phyloP scores from a whole-genome alignment of 2,888 invertebrate species.

The Drosophila rubida region DNA sequence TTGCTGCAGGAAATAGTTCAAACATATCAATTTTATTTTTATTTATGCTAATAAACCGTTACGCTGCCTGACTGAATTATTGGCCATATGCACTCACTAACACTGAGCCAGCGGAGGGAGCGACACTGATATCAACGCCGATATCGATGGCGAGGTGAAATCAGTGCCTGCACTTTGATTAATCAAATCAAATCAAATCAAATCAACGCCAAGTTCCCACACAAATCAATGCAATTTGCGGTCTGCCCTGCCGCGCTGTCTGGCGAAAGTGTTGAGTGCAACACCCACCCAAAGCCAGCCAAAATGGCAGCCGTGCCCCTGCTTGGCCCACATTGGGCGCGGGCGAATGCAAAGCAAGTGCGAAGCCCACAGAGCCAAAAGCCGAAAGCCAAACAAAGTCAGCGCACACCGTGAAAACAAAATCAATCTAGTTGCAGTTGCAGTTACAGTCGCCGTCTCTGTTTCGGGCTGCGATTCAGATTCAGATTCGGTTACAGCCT shows the following conservation, averaged over 20 bases:
- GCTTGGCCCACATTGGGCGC: constrained; percentile 33
- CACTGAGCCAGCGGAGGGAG: constrained; percentile 1
- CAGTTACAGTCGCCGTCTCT: constrained; percentile 5
- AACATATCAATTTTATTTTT: constrained; percentile 81
- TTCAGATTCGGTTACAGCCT: constrained; percentile 50
- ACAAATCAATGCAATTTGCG: constrained; percentile 78
- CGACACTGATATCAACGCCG: constrained; percentile 22
- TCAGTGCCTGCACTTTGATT: constrained; percentile 69
- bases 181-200: constrained; percentile 81
- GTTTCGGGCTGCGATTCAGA: constrained; percentile 24
- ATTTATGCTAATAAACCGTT: constrained; percentile 80
- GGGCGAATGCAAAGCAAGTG: constrained; percentile 48
- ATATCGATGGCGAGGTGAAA: constrained; percentile 53
- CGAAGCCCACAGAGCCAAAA: constrained; percentile 50
- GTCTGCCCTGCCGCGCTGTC: constrained; percentile 3
- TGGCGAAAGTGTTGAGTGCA: constrained; percentile 77
- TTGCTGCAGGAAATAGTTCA: constrained; percentile 81
- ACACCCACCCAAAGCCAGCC: constrained; percentile 72
- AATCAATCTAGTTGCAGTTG: constrained; percentile 46
- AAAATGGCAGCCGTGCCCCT: constrained; percentile 63
- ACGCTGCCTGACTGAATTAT: constrained; percentile 74
- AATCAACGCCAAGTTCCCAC: constrained; percentile 77
- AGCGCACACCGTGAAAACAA: constrained; percentile 39
- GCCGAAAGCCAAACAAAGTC: constrained; percentile 14
- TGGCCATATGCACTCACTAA: constrained; percentile 51